phyloP scores from a whole-genome alignment of 2,888 invertebrate genomes.

The Notodromas monacha region DNA sequence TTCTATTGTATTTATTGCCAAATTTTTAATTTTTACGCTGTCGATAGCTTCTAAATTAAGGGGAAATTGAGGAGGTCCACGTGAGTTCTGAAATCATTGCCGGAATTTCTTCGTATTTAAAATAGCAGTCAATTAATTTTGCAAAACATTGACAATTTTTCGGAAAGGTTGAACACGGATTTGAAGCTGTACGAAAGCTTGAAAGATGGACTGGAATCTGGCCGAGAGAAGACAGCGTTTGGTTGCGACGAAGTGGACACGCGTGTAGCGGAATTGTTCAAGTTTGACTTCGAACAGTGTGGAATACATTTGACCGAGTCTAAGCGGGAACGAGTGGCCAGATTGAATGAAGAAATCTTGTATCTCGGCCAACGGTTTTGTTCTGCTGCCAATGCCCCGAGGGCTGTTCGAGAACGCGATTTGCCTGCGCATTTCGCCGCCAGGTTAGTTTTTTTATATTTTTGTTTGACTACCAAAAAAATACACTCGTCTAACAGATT shows the following conservation, averaged over 20 bases:
- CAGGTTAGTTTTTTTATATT: no score
- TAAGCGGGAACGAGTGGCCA: slow-evolving; percentile 37
- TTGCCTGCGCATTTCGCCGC: slow-evolving; percentile 37
- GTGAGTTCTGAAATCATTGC: no score
- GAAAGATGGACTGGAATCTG: slow-evolving; percentile 29
- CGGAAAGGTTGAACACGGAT: slow-evolving; percentile 78
- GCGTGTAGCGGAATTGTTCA: slow-evolving; percentile 54
- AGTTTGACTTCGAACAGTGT: slow-evolving; percentile 88
- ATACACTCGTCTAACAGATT: no score
- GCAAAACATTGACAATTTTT: no score
- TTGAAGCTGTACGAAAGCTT: slow-evolving; percentile 43
- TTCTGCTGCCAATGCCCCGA: slow-evolving; percentile 33
- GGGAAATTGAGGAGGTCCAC: no score
- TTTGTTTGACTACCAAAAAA: no score
- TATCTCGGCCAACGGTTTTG: slow-evolving; percentile 46
- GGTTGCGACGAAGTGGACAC: slow-evolving; percentile 40
- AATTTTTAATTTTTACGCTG: no score
- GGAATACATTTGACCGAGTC: slow-evolving; percentile 65
- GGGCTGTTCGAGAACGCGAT: no score
- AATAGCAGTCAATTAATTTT: no score
- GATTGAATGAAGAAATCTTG: slow-evolving; percentile 51
- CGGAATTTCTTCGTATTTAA: no score
- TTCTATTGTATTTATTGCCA: no score
- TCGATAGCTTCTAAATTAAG: no score
- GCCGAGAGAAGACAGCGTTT: slow-evolving; percentile 28